A percentile compares a stretch with the other conserved stretches of the same genome.
Evolutionary conservation across 2,888 invertebrate genomes (phyloP).

Genomic region (Sinelater perroti): DNA sequence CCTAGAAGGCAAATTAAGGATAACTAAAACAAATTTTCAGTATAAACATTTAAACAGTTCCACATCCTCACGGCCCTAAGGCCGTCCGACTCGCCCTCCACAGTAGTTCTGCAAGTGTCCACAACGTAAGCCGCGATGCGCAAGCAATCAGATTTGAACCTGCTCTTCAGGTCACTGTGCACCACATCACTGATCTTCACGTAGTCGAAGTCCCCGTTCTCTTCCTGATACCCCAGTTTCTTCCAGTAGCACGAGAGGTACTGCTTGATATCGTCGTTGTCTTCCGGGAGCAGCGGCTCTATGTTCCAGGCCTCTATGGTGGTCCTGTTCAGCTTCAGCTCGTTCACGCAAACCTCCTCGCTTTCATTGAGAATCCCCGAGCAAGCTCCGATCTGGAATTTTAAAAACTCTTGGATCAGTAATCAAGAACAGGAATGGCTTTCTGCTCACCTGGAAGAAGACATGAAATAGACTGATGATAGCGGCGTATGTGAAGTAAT

Average conservation of each 20-base stretch:
- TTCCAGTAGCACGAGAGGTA: constrained; percentile 32
- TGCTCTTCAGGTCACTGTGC: constrained; percentile 25
- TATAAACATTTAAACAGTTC: constrained; percentile 32
- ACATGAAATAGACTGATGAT: not conserved
- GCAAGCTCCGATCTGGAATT: not conserved
- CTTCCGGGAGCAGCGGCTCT: constrained; percentile 25
- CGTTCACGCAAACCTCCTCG: constrained; percentile 20
- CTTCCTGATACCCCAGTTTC: constrained; percentile 23
- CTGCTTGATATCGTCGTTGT: constrained; percentile 17
- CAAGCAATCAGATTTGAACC: constrained; percentile 16
- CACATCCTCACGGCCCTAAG: constrained; percentile 26
- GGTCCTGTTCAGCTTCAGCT: constrained; percentile 13
- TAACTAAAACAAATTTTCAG: constrained; percentile 28
- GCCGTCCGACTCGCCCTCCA: constrained; percentile 13
- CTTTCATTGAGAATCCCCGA: constrained; percentile 12
- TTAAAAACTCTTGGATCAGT: not conserved
- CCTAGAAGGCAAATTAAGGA: not conserved
- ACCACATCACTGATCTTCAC: constrained; percentile 22
- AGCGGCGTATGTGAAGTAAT: not conserved
- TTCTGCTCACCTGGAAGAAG: not conserved
- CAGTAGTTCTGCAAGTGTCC: constrained; percentile 17
- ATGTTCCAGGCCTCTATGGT: constrained; percentile 27
- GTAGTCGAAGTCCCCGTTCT: constrained; percentile 24
- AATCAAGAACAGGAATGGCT: not conserved
- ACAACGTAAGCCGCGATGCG: constrained; percentile 27